A percentile compares a stretch with the other conserved stretches of the same genome.
These are phyloP conservation scores for Peribatodes rhomboidaria DNA, from an alignment of 2,888 invertebrate species.

Conservation along the genomic window DNA sequence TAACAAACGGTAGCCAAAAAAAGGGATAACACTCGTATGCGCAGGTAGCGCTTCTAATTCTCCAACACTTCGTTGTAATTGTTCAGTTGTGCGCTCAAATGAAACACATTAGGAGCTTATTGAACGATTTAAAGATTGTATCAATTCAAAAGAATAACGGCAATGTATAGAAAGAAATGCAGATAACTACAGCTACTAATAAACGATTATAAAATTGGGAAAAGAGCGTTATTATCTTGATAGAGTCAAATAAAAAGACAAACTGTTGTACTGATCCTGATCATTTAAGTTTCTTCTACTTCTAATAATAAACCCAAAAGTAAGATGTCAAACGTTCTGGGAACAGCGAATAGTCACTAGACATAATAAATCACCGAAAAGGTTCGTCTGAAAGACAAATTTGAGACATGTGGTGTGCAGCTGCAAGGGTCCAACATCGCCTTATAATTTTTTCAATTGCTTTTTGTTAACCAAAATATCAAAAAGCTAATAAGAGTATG, in stretches of 20 bases:
- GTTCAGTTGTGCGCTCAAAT: constrained; percentile 63
- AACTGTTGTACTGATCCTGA: neutral
- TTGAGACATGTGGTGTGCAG: constrained; percentile 78
- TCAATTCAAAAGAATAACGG: constrained; percentile 8
- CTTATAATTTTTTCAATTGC: constrained; percentile 51
- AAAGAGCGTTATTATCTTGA: no score
- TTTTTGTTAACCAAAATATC: constrained; percentile 44
- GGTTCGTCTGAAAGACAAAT: constrained; percentile 72
- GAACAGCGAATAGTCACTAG: constrained; percentile 44
- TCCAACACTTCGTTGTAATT: constrained; percentile 59
- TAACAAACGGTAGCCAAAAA: constrained; percentile 47
- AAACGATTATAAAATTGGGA: neutral
- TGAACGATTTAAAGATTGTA: constrained; percentile 22
- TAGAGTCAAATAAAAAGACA: neutral
- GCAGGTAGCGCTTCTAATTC: constrained; percentile 61
- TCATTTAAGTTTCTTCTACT: neutral
- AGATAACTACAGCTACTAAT: neutral
- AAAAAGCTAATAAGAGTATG: constrained; percentile 43
- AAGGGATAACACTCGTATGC: constrained; percentile 53
- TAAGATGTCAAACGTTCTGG: constrained; percentile 37
- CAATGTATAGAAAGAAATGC: constrained; percentile 10
- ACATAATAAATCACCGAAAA: constrained; percentile 76
- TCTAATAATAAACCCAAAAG: constrained; percentile 23
- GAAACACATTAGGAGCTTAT: constrained; percentile 62
- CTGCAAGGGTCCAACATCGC: constrained; percentile 64